Conservation (phyloP, 2,113 vertebrate genomes). For the Amphilophus citrinellus region DNA sequence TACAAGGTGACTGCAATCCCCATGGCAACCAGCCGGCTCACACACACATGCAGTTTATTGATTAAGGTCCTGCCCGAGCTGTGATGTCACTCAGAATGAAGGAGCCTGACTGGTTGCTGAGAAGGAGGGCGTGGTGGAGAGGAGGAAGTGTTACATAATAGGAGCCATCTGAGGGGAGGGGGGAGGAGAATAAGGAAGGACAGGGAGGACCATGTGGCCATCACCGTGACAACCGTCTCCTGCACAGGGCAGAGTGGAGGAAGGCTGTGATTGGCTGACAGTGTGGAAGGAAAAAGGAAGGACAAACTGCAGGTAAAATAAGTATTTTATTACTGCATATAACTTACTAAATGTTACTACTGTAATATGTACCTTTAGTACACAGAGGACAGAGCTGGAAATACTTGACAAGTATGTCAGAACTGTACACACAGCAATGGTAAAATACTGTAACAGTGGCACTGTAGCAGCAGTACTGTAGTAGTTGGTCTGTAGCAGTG, state of each 20-base stretch:
- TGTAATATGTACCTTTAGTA: too few species aligned
- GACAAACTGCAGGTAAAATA: neutral
- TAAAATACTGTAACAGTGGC: too few species aligned
- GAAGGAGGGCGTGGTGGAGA: neutral
- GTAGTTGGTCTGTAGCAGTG: too few species aligned
- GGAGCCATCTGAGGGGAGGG: neutral
- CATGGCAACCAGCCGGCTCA: slow-evolving; percentile 38
- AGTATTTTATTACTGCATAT: too few species aligned
- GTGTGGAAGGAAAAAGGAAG: neutral
- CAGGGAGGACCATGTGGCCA: slow-evolving; percentile 52
- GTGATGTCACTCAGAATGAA: slow-evolving; percentile 16
- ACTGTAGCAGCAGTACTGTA: too few species aligned
- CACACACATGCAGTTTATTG: neutral
- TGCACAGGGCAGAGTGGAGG: slow-evolving; percentile 9
- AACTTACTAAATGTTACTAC: too few species aligned
- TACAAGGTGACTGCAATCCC: slow-evolving; percentile 26
- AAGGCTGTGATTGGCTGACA: slow-evolving; percentile 7
- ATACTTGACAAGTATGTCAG: too few species aligned
- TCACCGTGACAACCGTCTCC: slow-evolving; percentile 65
- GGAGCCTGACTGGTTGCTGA: neutral
- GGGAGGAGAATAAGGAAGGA: neutral
- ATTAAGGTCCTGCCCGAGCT: neutral
- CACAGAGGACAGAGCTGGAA: too few species aligned
- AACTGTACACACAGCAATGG: too few species aligned
- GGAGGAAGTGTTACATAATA: slow-evolving; percentile 22